Base-by-base conservation (phyloP, 2,888 invertebrate species). In the Hermaeophaga mercurialis region DNA sequence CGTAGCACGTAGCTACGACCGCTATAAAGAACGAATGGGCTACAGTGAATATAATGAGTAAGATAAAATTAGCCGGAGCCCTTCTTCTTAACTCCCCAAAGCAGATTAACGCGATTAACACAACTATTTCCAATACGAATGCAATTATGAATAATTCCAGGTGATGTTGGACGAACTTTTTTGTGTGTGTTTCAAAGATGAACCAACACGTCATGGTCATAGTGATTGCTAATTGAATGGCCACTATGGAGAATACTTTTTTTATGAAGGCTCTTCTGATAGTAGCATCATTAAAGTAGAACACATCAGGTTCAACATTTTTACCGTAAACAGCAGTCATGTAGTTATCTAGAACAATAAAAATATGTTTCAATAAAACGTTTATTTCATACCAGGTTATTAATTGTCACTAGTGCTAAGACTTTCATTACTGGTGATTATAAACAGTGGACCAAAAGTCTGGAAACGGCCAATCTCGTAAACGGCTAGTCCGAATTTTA, bases 61-160 rank as follows among this genome's bases (percentile, higher is more conserved):
- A 88, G 60, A 96, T 88, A 75, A 91, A 89, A 78, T 96, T 96
- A 76, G 85, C 82, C 0, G 96, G 96, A 28, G 87, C 84, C 61
- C 86, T 86, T 43, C 95, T 85, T 14, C 95, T 84, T 6, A 94
- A 88, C 68, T 81, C 81, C 38, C 85, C 84, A 75, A 94, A 96
- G 75, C 95, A 96, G 1, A 90, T 86, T 85, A 96, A 85, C 14
- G 85, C 82, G 54, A 95, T 86, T 72, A 94, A 78, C 3, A 89
- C 83, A 1, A 90, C 86, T 61, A 96, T 77, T 31, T 68, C 48
- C 7, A 73, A 61, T 3, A 68, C 64, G n/a, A 19, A 7, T 15
- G 43, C 15, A 5, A 43, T 11, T 15, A 43, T 34, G 7, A 43
- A 15, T 6, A 52, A n/a, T 12, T 12, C 24, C 11, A 22, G 1